Base-by-base conservation (phyloP, 2,888 invertebrate species). In the Adelphocoris suturalis region DNA sequence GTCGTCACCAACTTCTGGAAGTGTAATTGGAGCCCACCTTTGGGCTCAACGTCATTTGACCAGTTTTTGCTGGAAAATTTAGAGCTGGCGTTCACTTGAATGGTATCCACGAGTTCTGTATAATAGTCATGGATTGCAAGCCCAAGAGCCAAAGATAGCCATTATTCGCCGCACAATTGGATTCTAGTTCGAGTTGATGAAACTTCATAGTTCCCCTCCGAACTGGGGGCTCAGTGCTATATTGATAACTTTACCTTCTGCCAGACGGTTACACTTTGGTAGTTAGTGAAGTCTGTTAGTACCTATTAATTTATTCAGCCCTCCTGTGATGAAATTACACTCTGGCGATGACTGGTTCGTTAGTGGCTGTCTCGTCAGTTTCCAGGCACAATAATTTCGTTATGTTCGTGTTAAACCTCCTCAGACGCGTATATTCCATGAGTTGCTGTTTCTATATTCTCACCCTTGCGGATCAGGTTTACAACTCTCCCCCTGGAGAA, bases 251-350 rank as follows among this genome's bases (percentile, higher is more conserved):
- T 61, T n/a, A 16, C 61, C 61, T 61, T 16, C 61, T 3, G n/a
- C 61, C 61, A 9, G 61, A 3, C 9, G 61, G 61, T 61, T 61
- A n/a, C 61, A n/a, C 61, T 61, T 61, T 19, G 61, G 14, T 61
- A 61, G 61, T 61, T 61, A 61, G 61, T 19, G n/a, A 61, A 61
- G 11, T 19, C 61, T 19, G 61, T 61, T 61, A 16, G 61, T 61
- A n/a, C 16, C n/a, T 61, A 61, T n/a, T 61, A n/a, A 61, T 61
- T 7, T n/a, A 61, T 61, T 61, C 19, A n/a, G 61, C n/a, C 3
- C 9, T 19, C 14, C 61, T 61, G 14, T 61, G 61, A 16, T n/a
- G 1, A 16, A 52, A 61, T 61, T 14, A 61, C 1, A 61, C n/a
- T 61, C 61, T 61, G 4, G n/a, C n/a, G 19, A 16, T 19, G 9